Conservation (phyloP, 1,140 invertebrate genomes). For the Drosophila murphyi region DNA sequence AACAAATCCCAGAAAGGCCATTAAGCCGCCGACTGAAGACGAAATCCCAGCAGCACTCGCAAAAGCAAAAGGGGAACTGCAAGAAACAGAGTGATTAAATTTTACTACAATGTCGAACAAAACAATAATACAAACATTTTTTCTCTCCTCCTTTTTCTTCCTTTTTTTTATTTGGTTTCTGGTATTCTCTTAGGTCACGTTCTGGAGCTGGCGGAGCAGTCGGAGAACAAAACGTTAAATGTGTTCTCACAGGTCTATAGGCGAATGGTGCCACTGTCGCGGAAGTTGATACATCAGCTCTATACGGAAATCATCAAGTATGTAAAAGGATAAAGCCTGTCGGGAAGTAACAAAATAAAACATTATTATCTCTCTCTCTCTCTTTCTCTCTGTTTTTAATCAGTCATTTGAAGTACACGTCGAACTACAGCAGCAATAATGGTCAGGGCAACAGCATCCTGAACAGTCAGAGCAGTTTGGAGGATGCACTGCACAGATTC, state of each 20-base stretch:
- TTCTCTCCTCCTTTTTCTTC: constrained; percentile 13
- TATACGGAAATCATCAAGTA: constrained; percentile 90
- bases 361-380: background rate
- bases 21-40: constrained; percentile 47
- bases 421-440: constrained; percentile 69
- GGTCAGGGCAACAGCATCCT: constrained; percentile 57
- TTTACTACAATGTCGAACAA: constrained; percentile 53
- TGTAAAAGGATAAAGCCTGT: constrained; percentile 25
- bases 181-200: constrained; percentile 88
- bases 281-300: constrained; percentile 87
- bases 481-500: constrained; percentile 89
- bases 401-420: constrained; percentile 71
- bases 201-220: constrained; percentile 88
- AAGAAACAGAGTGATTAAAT: constrained; percentile 72
- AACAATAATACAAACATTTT: constrained; percentile 52
- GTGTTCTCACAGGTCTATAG: constrained; percentile 91
- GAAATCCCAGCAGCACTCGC: constrained; percentile 14
- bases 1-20: constrained; percentile 67
- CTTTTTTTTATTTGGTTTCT: background rate
- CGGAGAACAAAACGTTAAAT: constrained; percentile 91
- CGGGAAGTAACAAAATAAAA: background rate
- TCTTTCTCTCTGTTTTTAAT: background rate
- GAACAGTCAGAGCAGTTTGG: constrained; percentile 72
- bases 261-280: constrained; percentile 88
- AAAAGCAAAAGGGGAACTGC: constrained; percentile 25